phyloP scores from a whole-genome alignment of 2,113 vertebrate species.

The Xerus inauris region DNA sequence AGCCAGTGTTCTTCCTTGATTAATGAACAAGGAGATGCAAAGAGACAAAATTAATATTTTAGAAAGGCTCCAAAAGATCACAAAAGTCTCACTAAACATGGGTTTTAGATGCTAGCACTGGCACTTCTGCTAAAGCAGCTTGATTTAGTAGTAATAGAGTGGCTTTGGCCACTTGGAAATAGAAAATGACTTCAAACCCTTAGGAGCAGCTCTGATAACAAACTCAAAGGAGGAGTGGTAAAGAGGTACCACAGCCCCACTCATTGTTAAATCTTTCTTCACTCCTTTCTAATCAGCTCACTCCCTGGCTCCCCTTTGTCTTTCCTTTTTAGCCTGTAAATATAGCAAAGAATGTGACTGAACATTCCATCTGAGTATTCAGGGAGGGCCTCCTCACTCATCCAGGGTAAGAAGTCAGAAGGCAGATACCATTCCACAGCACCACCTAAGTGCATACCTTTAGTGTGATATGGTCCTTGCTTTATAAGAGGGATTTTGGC shows the following conservation, averaged over 20 bases:
- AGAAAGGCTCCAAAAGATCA: conserved; percentile 26
- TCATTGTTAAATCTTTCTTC: conserved; percentile 42
- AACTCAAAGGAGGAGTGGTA: neutral
- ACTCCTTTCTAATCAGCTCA: conserved; percentile 6
- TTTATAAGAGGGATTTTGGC: neutral
- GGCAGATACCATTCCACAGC: conserved; percentile 39
- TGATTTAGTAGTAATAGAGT: conserved; percentile 40
- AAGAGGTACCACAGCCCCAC: neutral
- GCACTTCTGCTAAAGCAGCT: conserved; percentile 44
- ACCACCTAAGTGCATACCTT: neutral
- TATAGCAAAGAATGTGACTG: conserved; percentile 45
- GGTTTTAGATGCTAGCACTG: conserved; percentile 46
- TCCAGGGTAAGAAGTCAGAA: conserved; percentile 29
- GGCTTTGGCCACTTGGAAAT: conserved; percentile 31
- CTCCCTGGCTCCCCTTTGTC: neutral
- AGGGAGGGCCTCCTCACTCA: conserved; percentile 25
- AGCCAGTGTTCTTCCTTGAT: conserved; percentile 39
- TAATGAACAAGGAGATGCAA: conserved; percentile 32
- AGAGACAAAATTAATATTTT: conserved; percentile 51
- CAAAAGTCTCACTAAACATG: neutral
- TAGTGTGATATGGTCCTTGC: neutral
- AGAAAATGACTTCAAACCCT: conserved; percentile 39
- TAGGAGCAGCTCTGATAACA: conserved; percentile 16
- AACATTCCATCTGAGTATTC: conserved; percentile 59
- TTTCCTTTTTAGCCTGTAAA: conserved; percentile 45